These are phyloP conservation scores for Phalanger gymnotis DNA, from an alignment of 2,797 vertebrate species.

Conservation along the genomic window DNA sequence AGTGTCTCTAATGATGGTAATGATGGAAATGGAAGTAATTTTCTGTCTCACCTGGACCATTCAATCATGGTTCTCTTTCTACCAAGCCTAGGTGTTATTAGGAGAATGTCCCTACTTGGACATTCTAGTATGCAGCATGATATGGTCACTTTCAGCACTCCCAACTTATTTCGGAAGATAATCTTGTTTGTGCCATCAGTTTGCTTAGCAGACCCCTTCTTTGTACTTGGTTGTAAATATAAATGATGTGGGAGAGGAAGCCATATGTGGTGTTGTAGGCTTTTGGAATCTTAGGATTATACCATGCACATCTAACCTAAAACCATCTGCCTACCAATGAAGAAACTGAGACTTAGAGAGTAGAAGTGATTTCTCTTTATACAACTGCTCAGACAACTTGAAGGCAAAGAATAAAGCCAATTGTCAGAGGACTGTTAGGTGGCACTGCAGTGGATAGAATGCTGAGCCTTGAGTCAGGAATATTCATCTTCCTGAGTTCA, in stretches of 20 bases:
- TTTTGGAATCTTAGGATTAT: background rate
- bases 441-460: no score
- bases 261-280: background rate
- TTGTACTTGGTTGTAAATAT: background rate
- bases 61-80: background rate
- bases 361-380: background rate
- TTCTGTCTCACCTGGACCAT: background rate
- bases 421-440: background rate
- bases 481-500: no score
- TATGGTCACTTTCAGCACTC: background rate
- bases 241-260: background rate
- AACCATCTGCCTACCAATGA: background rate
- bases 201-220: background rate
- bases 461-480: no score
- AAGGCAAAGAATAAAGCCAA: background rate
- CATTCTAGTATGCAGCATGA: background rate
- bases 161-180: background rate
- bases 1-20: conserved; percentile 19
- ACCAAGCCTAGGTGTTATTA: background rate
- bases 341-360: background rate
- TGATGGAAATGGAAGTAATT: background rate
- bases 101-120: background rate
- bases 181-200: background rate
- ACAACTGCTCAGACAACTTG: background rate
- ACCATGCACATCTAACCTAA: background rate